Evolutionary conservation across 2,797 vertebrate species (phyloP).

Genomic region (Tokudaia tokunoshimensis): DNA sequence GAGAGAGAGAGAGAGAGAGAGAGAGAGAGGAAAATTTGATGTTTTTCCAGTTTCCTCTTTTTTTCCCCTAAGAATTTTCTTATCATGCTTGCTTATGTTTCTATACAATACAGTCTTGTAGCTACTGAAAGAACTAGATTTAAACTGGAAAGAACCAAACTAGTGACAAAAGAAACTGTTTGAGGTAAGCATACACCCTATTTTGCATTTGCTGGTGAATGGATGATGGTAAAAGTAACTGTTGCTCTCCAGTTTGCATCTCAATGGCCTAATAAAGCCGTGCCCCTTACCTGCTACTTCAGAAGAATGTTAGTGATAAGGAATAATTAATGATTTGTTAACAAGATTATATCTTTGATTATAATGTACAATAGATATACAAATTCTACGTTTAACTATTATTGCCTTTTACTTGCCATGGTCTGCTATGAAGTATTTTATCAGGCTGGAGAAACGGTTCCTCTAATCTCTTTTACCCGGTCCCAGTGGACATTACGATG

Average conservation of each 20-base stretch:
- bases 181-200: not conserved
- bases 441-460: constrained; percentile 72
- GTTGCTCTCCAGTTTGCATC: constrained; percentile 65
- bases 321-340: constrained; percentile 78
- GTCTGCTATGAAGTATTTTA: constrained; percentile 64
- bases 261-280: constrained; percentile 51
- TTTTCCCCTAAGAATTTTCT: not conserved
- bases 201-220: constrained; percentile 57
- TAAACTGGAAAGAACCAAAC: not conserved
- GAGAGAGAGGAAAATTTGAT: not conserved
- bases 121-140: not conserved
- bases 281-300: constrained; percentile 29
- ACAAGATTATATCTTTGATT: constrained; percentile 76
- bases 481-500: constrained; percentile 55
- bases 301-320: constrained; percentile 63
- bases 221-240: not conserved
- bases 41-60: constrained; percentile 22
- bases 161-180: not conserved
- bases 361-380: constrained; percentile 76
- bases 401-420: constrained; percentile 81
- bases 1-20: too few species aligned
- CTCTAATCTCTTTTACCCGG: constrained; percentile 68
- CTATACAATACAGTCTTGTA: too few species aligned
- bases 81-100: not conserved
- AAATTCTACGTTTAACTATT: constrained; percentile 82